phyloP scores from a whole-genome alignment of 2,888 invertebrate genomes.

The Sthenelais limicola region DNA sequence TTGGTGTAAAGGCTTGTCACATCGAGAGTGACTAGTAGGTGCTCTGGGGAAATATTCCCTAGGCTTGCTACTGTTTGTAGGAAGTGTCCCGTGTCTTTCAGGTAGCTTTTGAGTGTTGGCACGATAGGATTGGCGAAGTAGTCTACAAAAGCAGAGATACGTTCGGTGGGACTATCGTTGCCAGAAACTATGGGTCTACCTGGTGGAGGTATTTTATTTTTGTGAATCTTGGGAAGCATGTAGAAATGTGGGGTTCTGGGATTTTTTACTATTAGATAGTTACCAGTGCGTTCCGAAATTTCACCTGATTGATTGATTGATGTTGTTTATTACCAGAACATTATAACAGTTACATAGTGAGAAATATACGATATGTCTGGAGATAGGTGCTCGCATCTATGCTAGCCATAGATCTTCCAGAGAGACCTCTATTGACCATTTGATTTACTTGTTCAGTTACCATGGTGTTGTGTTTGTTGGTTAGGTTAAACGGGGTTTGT shows the following conservation, averaged over 20 bases:
- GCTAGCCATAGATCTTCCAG: neutral
- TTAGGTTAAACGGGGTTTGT: neutral
- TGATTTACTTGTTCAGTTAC: too few relatives aligned
- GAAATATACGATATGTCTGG: too few relatives aligned
- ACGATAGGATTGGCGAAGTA: slow-evolving; percentile 6
- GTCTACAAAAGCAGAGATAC: slow-evolving; percentile 16
- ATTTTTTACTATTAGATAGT: too few relatives aligned
- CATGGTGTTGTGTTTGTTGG: neutral
- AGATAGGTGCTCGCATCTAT: too few relatives aligned
- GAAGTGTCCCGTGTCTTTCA: slow-evolving; percentile 18
- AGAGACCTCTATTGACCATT: too few relatives aligned
- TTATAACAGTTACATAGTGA: too few relatives aligned
- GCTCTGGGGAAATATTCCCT: too few relatives aligned
- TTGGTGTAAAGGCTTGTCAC: slow-evolving; percentile 21
- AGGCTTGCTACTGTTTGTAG: too few relatives aligned
- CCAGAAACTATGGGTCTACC: slow-evolving; percentile 19
- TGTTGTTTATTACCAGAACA: too few relatives aligned
- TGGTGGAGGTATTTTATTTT: neutral
- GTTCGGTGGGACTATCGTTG: slow-evolving; percentile 11
- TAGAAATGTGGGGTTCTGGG: slow-evolving; percentile 8
- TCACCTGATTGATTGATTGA: too few relatives aligned
- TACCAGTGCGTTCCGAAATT: too few relatives aligned
- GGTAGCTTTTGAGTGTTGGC: neutral
- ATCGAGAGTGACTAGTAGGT: slow-evolving; percentile 13
- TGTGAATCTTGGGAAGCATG: slow-evolving; percentile 28